Conservation (phyloP, 2,888 invertebrate species). For the Mechanitis messenoides region DNA sequence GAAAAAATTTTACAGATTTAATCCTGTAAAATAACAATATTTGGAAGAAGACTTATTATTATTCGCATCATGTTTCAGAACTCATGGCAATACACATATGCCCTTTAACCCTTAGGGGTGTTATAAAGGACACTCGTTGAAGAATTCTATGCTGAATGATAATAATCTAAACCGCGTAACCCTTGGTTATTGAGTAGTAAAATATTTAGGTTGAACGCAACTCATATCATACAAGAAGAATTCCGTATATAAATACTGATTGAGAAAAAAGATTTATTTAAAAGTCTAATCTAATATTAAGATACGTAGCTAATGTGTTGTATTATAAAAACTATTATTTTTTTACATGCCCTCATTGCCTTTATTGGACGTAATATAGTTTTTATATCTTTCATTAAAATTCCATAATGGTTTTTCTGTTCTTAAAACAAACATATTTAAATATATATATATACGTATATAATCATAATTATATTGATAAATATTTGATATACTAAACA, state of each 20-base stretch:
- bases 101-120: slow-evolving; percentile 24
- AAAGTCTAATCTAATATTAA: background rate
- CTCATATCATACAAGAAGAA: slow-evolving; percentile 2
- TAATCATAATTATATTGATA: too few species aligned
- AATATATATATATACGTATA: too few species aligned
- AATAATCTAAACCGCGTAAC: slow-evolving; percentile 21
- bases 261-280: background rate
- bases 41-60: slow-evolving; percentile 15
- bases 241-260: slow-evolving; percentile 3
- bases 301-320: background rate
- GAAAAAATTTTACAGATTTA: too few species aligned
- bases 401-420: too few species aligned
- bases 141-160: slow-evolving; percentile 23
- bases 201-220: slow-evolving; percentile 21
- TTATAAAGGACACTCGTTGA: slow-evolving; percentile 25
- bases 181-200: slow-evolving; percentile 27
- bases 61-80: slow-evolving; percentile 21
- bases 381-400: too few species aligned
- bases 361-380: too few species aligned
- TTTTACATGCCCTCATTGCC: too few species aligned
- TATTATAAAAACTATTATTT: too few species aligned
- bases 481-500: too few species aligned
- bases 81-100: slow-evolving; percentile 19
- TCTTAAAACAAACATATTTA: too few species aligned
- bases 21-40: slow-evolving; percentile 3